phyloP scores from a whole-genome alignment of 2,113 vertebrate genomes.

The Thinocorus orbignyianus region DNA sequence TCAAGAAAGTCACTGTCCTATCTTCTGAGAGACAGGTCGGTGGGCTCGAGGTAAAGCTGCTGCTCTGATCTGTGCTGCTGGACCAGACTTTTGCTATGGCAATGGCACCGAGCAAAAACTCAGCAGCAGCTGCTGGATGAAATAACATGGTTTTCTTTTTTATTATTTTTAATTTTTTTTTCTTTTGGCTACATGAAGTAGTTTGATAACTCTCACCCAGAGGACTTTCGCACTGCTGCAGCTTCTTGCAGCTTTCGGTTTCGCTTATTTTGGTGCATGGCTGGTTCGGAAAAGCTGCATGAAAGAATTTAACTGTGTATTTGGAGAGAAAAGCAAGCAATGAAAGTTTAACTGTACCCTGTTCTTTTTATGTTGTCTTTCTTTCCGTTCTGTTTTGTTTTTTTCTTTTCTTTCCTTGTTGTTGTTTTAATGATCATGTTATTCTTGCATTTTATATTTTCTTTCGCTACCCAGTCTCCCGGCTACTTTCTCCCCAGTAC shows the following conservation, averaged over 20 bases:
- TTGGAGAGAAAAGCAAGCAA: constrained; percentile 67
- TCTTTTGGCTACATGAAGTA: constrained; percentile 68
- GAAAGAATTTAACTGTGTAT: constrained; percentile 67
- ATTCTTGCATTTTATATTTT: constrained; percentile 75
- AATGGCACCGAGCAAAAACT: constrained; percentile 72
- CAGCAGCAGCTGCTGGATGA: constrained; percentile 71
- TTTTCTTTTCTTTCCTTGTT: constrained; percentile 30
- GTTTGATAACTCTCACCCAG: constrained; percentile 58
- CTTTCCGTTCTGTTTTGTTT: constrained; percentile 41
- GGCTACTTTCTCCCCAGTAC: constrained; percentile 77
- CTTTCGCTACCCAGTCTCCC: constrained; percentile 79
- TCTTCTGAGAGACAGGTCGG: constrained; percentile 81
- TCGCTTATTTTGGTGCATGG: constrained; percentile 79
- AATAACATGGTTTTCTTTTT: background rate
- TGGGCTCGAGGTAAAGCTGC: constrained; percentile 84
- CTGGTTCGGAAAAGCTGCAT: constrained; percentile 79
- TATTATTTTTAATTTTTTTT: constrained; percentile 47
- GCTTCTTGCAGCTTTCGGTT: constrained; percentile 74
- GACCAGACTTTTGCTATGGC: constrained; percentile 69
- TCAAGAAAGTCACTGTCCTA: constrained; percentile 80
- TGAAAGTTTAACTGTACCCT: constrained; percentile 82
- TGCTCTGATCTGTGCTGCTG: constrained; percentile 70
- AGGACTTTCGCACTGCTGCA: constrained; percentile 69
- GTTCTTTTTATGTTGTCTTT: constrained; percentile 86
- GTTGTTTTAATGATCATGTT: constrained; percentile 73